These are phyloP conservation scores for Gastrophryne carolinensis DNA, from an alignment of 2,797 vertebrate species.

Conservation along the genomic window DNA sequence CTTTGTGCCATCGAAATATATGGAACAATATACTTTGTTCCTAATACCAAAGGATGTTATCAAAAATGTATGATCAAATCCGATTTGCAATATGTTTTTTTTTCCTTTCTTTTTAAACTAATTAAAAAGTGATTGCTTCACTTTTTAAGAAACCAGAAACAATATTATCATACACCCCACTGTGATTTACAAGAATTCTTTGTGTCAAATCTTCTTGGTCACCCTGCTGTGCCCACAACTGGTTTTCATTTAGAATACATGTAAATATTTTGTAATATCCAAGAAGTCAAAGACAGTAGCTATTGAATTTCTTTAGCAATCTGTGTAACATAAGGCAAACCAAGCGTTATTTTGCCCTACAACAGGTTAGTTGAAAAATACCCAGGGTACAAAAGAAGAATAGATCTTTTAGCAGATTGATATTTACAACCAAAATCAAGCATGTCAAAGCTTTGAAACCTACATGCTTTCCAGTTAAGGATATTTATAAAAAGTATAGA, in stretches of 20 bases:
- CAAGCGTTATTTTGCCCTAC: conserved; percentile 4
- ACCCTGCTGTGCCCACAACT: conserved; percentile 64
- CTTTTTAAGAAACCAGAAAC: conserved; percentile 58
- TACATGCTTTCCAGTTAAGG: no score
- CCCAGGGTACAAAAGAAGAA: not conserved
- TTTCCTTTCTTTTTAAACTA: conserved; percentile 15
- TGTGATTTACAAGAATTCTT: conserved; percentile 67
- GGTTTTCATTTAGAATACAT: conserved; percentile 68
- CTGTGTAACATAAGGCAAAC: not conserved
- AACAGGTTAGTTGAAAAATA: not conserved
- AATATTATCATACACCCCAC: conserved; percentile 50
- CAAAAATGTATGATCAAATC: conserved; percentile 25
- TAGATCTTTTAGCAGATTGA: no score
- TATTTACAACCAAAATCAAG: no score
- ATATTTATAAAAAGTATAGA: no score
- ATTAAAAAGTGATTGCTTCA: conserved; percentile 42
- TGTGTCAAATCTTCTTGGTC: conserved; percentile 68
- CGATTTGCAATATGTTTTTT: conserved; percentile 16
- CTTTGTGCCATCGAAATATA: conserved; percentile 37
- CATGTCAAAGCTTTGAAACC: no score
- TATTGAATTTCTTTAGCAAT: conserved; percentile 33
- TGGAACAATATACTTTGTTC: conserved; percentile 38
- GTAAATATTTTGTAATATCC: conserved; percentile 58
- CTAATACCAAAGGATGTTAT: conserved; percentile 46
- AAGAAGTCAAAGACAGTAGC: conserved; percentile 43